phyloP scores from a whole-genome alignment of 2,888 invertebrate genomes.

The Ochlodes sylvanus region DNA sequence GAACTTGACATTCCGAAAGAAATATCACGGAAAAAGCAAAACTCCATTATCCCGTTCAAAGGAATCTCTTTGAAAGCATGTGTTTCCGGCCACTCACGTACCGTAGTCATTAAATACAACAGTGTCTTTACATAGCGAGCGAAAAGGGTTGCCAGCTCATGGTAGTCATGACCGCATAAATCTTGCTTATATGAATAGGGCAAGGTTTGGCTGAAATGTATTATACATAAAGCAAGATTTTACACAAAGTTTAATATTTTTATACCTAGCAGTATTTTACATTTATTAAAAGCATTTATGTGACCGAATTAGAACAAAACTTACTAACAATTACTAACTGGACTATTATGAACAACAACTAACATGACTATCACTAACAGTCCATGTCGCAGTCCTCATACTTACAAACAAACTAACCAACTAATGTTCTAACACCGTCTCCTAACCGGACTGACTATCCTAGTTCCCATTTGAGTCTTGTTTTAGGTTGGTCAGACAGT shows the following conservation, averaged over 20 bases:
- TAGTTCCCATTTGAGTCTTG: too few species aligned
- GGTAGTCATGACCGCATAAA: neutral
- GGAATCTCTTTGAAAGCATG: conserved; percentile 24
- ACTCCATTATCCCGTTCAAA: conserved; percentile 31
- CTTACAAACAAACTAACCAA: too few species aligned
- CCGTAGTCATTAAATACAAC: conserved; percentile 10
- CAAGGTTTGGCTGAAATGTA: neutral
- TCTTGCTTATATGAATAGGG: conserved; percentile 3
- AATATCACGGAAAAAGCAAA: conserved; percentile 28
- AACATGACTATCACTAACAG: too few species aligned
- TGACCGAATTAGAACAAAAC: too few species aligned
- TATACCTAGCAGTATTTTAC: too few species aligned
- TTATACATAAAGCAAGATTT: neutral
- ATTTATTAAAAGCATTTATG: too few species aligned
- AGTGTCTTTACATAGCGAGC: conserved; percentile 6
- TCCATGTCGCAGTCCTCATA: too few species aligned
- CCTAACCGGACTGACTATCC: too few species aligned
- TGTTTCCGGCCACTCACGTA: conserved; percentile 11
- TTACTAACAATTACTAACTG: too few species aligned
- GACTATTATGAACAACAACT: too few species aligned
- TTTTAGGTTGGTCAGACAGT: too few species aligned
- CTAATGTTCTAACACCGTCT: too few species aligned
- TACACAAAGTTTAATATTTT: neutral
- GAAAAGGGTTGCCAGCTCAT: conserved; percentile 6
- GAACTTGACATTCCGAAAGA: conserved; percentile 14